These are phyloP conservation scores for Phocoena phocoena DNA, from an alignment of 2,113 vertebrate species.

Conservation along the genomic window DNA sequence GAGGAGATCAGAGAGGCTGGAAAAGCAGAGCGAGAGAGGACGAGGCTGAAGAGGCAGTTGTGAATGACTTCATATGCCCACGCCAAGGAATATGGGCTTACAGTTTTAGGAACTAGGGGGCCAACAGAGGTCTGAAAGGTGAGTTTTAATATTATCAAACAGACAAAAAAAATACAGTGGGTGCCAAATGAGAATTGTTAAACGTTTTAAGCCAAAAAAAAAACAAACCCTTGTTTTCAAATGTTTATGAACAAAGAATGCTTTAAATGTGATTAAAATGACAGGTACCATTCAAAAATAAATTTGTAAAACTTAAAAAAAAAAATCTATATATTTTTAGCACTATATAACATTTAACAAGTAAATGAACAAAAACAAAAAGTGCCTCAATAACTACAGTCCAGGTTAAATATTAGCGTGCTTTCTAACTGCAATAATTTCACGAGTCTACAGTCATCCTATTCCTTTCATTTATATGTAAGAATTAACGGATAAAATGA, in stretches of 20 bases:
- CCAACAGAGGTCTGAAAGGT: not conserved
- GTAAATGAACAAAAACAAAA: not conserved
- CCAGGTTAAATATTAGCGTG: not conserved
- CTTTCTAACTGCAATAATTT: not conserved
- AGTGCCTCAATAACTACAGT: not conserved
- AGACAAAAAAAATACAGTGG: not conserved
- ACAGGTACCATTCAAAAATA: not conserved
- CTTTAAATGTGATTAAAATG: not conserved
- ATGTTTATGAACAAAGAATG: not conserved
- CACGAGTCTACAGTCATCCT: not conserved
- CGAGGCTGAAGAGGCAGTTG: not conserved
- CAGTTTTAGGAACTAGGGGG: not conserved
- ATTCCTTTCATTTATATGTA: not conserved
- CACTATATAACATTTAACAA: not conserved
- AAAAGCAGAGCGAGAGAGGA: not conserved
- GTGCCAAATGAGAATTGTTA: not conserved
- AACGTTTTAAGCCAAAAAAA: not conserved
- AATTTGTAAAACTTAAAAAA: not conserved
- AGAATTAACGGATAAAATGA: not conserved
- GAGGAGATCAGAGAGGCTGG: fast-evolving
- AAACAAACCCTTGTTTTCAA: not conserved
- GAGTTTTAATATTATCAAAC: not conserved
- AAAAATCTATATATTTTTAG: not conserved
- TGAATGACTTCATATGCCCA: fast-evolving
- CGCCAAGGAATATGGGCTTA: fast-evolving